A percentile compares a stretch with the other conserved stretches of the same genome.
Conservation (phyloP, 2,888 invertebrate genomes). For the Agrotis clavis region DNA sequence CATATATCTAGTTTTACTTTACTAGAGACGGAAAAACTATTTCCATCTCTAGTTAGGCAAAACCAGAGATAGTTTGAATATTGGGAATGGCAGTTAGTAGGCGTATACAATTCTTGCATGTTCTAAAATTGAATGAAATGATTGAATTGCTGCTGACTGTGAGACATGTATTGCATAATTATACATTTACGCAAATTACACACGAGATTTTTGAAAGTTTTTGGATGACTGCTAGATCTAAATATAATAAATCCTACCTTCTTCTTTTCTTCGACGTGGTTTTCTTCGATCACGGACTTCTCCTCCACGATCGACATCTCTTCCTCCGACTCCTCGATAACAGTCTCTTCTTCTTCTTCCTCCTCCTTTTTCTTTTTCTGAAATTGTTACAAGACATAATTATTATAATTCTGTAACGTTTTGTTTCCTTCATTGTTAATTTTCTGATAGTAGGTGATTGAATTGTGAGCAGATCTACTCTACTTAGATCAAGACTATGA, state of each 20-base stretch:
- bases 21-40: no score
- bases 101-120: not conserved
- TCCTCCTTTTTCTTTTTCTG: conserved; percentile 90
- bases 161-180: no score
- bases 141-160: not conserved
- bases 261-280: conserved; percentile 88
- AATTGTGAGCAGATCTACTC: not conserved
- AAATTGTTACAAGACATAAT: conserved; percentile 29
- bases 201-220: not conserved
- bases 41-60: no score
- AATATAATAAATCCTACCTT: conserved; percentile 71
- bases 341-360: conserved; percentile 84
- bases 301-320: conserved; percentile 88
- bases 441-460: not conserved
- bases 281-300: conserved; percentile 88
- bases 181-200: no score
- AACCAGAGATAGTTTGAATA: no score
- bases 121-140: not conserved
- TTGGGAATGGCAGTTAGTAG: not conserved
- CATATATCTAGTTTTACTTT: no score
- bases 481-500: not conserved
- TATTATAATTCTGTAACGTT: not conserved
- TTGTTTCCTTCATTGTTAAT: no score
- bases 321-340: conserved; percentile 88
- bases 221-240: not conserved